These are phyloP conservation scores for Malacosoma neustria DNA, from an alignment of 2,888 invertebrate genomes.

Conservation along the genomic window DNA sequence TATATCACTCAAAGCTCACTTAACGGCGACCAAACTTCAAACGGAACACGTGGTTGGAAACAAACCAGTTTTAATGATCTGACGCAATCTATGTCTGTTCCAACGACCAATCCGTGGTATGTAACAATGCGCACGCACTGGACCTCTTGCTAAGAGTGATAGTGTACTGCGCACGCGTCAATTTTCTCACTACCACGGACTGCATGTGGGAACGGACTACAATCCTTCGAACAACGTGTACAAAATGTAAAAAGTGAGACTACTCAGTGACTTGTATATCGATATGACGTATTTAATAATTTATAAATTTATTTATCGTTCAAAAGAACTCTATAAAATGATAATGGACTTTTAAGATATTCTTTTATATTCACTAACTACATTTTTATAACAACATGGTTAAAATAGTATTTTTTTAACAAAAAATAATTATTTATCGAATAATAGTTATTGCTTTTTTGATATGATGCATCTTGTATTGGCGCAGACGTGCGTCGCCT, in stretches of 20 bases:
- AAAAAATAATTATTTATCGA: conserved; percentile 63
- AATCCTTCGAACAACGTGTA: conserved; percentile 31
- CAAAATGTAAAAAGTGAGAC: conserved; percentile 33
- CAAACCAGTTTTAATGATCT: conserved; percentile 23
- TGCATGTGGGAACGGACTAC: no score
- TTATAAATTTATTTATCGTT: conserved; percentile 53
- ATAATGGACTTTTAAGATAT: conserved; percentile 66
- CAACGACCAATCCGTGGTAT: no score
- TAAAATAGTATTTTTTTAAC: conserved; percentile 68
- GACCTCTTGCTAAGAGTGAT: no score
- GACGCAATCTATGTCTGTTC: conserved; percentile 14
- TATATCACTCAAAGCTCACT: background rate
- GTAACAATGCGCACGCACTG: no score
- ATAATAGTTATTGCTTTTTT: conserved; percentile 73
- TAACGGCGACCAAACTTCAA: background rate
- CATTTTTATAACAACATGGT: conserved; percentile 68
- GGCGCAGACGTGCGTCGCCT: conserved; percentile 15
- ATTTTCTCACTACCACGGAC: no score
- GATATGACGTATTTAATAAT: conserved; percentile 59
- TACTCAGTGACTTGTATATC: conserved; percentile 40
- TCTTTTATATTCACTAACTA: conserved; percentile 69
- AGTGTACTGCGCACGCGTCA: no score
- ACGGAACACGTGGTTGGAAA: no score
- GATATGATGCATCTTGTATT: conserved; percentile 52
- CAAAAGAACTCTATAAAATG: conserved; percentile 68